Conservation (phyloP, 2,888 invertebrate genomes). For the Drosophila paramelanica region DNA sequence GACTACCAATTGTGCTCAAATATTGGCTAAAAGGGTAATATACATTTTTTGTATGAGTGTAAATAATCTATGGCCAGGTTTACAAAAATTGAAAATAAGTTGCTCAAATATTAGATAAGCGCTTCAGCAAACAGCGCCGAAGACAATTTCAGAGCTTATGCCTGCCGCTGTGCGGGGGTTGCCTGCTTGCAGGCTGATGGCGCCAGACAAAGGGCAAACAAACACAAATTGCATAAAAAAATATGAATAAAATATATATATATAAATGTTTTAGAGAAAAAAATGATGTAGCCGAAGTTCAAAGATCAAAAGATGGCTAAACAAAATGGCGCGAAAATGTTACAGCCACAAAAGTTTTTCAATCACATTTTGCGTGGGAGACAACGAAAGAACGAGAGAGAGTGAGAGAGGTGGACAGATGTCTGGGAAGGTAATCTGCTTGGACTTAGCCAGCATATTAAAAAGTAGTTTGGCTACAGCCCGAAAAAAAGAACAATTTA, state of each 20-base stretch:
- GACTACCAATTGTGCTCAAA: too few relatives aligned
- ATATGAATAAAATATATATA: conserved; percentile 38
- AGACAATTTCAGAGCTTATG: conserved; percentile 12
- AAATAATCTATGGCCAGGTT: conserved; percentile 20
- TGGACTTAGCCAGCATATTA: conserved; percentile 53
- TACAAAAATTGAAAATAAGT: conserved; percentile 32
- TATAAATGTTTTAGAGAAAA: conserved; percentile 1
- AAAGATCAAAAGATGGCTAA: conserved; percentile 61
- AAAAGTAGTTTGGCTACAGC: conserved; percentile 59
- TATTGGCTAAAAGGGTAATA: too few relatives aligned
- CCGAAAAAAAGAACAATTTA: conserved; percentile 24
- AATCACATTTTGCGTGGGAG: conserved; percentile 56
- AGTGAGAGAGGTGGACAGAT: neutral
- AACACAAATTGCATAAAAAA: conserved; percentile 54
- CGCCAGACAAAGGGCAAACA: conserved; percentile 42
- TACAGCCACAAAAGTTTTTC: conserved; percentile 67
- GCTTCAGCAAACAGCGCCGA: conserved; percentile 28
- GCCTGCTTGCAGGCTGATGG: conserved; percentile 1
- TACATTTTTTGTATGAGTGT: neutral
- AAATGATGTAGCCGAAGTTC: conserved; percentile 32
- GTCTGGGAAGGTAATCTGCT: conserved; percentile 20
- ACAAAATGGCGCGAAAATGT: conserved; percentile 71
- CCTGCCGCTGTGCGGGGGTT: neutral
- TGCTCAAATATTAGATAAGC: conserved; percentile 51
- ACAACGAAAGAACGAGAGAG: neutral